Evolutionary conservation across 2,797 vertebrate species (phyloP), one percentile per base, ranked within the genome.

Genomic region (Coreius guichenoti): DNA sequence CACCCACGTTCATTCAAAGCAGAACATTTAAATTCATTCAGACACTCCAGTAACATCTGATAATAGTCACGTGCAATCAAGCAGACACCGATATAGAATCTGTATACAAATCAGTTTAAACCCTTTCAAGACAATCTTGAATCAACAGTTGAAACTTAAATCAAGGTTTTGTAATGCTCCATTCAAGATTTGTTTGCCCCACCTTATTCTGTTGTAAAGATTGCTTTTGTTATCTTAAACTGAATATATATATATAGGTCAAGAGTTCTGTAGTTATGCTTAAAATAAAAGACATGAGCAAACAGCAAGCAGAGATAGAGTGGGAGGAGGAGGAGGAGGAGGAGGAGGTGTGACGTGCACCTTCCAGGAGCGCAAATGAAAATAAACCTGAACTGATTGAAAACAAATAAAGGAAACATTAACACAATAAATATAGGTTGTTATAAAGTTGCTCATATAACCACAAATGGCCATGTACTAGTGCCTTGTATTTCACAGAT

Each of bases 31-130:
- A 51, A 78, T 49, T 56, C 31, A 84, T 80, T 87, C 23, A 58
- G 67, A 74, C 51, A 43, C 58, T 47, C 68, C 17, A 80, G 90
- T 82, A 21, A 36, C 43, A 90, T 86, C 88, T 81, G 90, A 93
- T 87, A 88, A 88, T 26, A 49, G 17, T 49, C 83, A 65, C 63
- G 89, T 49, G 76, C 67, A 88, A 56, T 43, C 77, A 76, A 63
- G 84, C 63, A 81, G 51, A 43, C 11, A 13, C 61, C 9, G 4
- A 13, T 43, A 7, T 16, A 26, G 13, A 70, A 76, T 78, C 47
- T 74, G 29, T 14, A 68, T 74, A 83, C 63, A 68, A 54, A 69
- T 63, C 26, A 51, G 0, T 21, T 21, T 36, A 65, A 89, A 43
- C 8, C 3, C 69, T 49, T 11, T 19, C 47, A 45, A 5, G 29